Evolutionary conservation across 2,113 vertebrate species (phyloP).

Genomic region (Noturus placidus): DNA sequence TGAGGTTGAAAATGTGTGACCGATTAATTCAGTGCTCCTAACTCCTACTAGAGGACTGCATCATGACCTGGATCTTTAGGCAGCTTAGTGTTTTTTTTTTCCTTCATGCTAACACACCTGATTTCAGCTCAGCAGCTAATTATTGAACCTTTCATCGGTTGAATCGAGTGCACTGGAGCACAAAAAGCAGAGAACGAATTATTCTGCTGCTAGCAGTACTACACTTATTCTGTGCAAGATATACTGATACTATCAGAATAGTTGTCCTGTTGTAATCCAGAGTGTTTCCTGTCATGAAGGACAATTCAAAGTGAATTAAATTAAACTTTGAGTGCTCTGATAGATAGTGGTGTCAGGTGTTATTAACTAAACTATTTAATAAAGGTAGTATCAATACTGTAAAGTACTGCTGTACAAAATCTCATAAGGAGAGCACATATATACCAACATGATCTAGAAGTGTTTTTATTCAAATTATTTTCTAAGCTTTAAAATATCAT

Average conservation of each 20-base stretch:
- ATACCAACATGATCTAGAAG: no score
- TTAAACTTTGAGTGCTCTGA: neutral
- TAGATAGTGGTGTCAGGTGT: neutral
- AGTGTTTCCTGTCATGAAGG: neutral
- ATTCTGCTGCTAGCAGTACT: neutral
- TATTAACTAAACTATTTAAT: neutral
- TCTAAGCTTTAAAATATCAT: neutral
- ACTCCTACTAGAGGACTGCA: slow-evolving; percentile 4
- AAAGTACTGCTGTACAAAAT: neutral
- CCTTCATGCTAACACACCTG: slow-evolving; percentile 12
- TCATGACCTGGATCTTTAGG: slow-evolving; percentile 15
- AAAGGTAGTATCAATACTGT: neutral
- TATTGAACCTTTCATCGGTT: slow-evolving; percentile 9
- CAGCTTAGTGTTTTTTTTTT: slow-evolving; percentile 4
- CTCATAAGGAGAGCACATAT: neutral
- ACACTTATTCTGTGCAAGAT: neutral
- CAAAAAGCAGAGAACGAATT: neutral
- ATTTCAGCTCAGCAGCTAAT: slow-evolving; percentile 22
- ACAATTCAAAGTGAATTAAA: neutral
- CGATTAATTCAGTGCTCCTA: slow-evolving; percentile 19
- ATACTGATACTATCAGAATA: neutral
- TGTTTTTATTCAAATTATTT: neutral
- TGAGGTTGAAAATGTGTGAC: neutral
- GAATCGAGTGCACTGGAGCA: slow-evolving; percentile 8
- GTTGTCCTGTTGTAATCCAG: no score